These are phyloP conservation scores for Pardalotus punctatus DNA, from an alignment of 2,113 vertebrate species.

Conservation along the genomic window DNA sequence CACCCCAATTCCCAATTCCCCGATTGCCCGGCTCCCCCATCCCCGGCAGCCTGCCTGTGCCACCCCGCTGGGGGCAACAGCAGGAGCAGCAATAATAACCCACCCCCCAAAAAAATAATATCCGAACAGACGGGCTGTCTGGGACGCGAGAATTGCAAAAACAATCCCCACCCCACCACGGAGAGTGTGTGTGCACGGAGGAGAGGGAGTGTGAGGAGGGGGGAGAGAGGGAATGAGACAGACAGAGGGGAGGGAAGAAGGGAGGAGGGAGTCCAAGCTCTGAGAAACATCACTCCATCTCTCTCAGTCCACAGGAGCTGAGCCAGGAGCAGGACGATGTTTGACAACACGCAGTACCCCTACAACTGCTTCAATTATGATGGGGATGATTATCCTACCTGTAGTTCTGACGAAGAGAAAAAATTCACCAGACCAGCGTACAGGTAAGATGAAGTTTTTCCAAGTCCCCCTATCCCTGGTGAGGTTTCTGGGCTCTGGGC, in stretches of 20 bases:
- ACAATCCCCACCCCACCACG: slow-evolving; percentile 47
- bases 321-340: slow-evolving; percentile 79
- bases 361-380: slow-evolving; percentile 98
- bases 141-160: slow-evolving; percentile 34
- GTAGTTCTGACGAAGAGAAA: slow-evolving; percentile 89
- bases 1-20: neutral
- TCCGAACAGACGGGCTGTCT: slow-evolving; percentile 23
- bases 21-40: neutral
- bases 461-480: neutral
- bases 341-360: slow-evolving; percentile 93
- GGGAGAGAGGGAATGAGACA: slow-evolving; percentile 44
- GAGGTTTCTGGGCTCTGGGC: neutral
- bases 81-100: neutral
- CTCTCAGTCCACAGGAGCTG: slow-evolving; percentile 45
- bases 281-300: slow-evolving; percentile 67
- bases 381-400: slow-evolving; percentile 89
- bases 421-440: slow-evolving; percentile 92
- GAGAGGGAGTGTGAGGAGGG: slow-evolving; percentile 32
- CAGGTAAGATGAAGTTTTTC: slow-evolving; percentile 82
- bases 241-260: slow-evolving; percentile 60
- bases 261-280: slow-evolving; percentile 60
- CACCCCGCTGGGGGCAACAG: slow-evolving; percentile 25
- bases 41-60: slow-evolving; percentile 39
- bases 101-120: neutral
- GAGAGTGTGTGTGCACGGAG: slow-evolving; percentile 28